Base-by-base conservation (phyloP, 2,113 vertebrate genomes). In the Agelaius phoeniceus region DNA sequence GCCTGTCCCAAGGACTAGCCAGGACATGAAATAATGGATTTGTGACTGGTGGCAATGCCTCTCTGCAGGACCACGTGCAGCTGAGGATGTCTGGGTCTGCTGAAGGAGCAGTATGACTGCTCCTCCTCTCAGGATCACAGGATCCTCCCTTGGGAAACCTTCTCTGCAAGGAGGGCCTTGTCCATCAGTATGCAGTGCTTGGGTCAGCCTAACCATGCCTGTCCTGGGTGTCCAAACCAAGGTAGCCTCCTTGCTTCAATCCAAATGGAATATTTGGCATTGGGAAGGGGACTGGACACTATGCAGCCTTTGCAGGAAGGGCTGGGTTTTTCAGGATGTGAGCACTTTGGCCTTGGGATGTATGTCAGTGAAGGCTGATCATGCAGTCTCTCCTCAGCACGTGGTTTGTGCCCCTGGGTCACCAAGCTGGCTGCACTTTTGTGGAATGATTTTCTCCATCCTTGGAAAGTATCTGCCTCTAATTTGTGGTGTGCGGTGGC, bases 341-440 rank as follows among this genome's bases (percentile, higher is more conserved):
- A 66, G 30, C 0, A 0, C n/a, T 73, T 76, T 15, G 9, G 22
- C 48, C 39, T 31, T 0, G 0, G 74, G 10, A 16, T 48, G n/a
- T 12, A 2, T 7, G 8, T 68, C 54, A 28, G 30, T 14, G 61
- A 62, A 73, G 57, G 37, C 43, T 66, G 71, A 19, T 41, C 4
- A 10, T 48, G 9, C n/a, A 7, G 15, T 17, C 17, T 82, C 39
- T 75, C 31, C 48, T 63, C 35, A 23, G 46, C 46, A 30, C 21
- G 31, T 57, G 21, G 33, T 30, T 44, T 68, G 44, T 91, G 61
- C 17, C n/a, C 19, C 44, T n/a, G 15, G 11, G 52, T 74, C 3
- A 3, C 62, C 54, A 23, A 72, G 59, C 37, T 37, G 59, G 24
- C 41, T 65, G 14, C 13, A 4, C 5, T 54, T 68, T 18, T 41